Evolutionary conservation across 2,797 vertebrate species (phyloP), one percentile per base, ranked within the genome.

Genomic region (Sparidentex hasta): DNA sequence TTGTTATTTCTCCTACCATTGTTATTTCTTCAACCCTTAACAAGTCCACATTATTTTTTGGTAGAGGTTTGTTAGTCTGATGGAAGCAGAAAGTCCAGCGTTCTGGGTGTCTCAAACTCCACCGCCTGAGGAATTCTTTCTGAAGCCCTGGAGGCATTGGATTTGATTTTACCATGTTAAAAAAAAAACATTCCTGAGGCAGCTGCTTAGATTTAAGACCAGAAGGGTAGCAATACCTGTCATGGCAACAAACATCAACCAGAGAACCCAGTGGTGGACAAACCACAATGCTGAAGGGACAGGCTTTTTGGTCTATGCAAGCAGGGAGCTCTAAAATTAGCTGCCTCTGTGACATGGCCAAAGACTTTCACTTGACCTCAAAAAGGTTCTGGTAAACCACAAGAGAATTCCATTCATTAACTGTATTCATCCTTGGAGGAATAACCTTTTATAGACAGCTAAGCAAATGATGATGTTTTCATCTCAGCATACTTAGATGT

Each of bases 121-220:
- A 50, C 11, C 25, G 50, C 25, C 12, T 16, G 13, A 21, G 27
- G 63, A 48, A 4, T 64, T 20, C 20, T 27, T 46, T 14, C 59
- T 11, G 21, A 47, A n/a, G 7, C 33, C 46, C 51, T 12, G 13
- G 50, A 23, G n/a, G 41, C 4, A 33, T 23, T 48, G 20, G 1
- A 47, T 33, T 57, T 70, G 43, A 48, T 21, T 69, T 54, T n/a
- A 58, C 4, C 23, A 47, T 14, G 46, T 70, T 48, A 33, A 33
- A 33, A 33, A 33, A 7, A 33, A 7, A 58, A 69, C 33, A 66
- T 41, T 54, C 38, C 27, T 50, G 27, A 48, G 44, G 44, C 55
- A 71, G 56, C n/a, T 43, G 68, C 46, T 41, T 43, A 21, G 46
- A 23, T 27, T 59, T 50, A 29, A 58, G 20, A 50, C 7, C 55